Conservation (phyloP, 1,140 invertebrate species). For the Xylocopa sonorina region DNA sequence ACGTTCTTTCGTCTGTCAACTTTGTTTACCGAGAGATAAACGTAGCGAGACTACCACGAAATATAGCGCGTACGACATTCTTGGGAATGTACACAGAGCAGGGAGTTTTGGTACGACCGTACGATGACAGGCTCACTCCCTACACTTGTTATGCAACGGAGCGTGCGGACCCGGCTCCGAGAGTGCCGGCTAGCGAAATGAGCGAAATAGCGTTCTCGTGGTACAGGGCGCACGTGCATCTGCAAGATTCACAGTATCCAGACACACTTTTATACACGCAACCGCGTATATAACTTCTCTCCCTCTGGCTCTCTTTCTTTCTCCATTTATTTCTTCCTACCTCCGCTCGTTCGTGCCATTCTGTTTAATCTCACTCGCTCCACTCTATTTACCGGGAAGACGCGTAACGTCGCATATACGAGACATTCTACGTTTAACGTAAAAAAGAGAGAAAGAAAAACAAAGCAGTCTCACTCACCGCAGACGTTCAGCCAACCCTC, state of each 20-base stretch:
- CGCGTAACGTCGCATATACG: background rate
- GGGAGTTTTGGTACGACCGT: background rate
- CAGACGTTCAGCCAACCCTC: slow-evolving; percentile 86
- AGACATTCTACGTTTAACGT: background rate
- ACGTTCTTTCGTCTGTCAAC: background rate
- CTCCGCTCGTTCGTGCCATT: background rate
- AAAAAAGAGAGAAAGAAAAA: slow-evolving; percentile 15
- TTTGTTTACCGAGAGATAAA: slow-evolving; percentile 38
- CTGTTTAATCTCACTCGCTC: background rate
- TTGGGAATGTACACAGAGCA: background rate
- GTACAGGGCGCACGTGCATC: slow-evolving; percentile 41
- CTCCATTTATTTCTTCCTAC: background rate
- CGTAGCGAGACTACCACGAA: background rate
- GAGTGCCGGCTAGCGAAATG: slow-evolving; percentile 50
- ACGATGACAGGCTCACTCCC: slow-evolving; percentile 25
- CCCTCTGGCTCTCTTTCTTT: too few species aligned
- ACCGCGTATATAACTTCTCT: background rate
- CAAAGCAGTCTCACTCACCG: slow-evolving; percentile 81
- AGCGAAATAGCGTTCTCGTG: slow-evolving; percentile 40
- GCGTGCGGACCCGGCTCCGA: slow-evolving; percentile 12
- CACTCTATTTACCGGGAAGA: background rate
- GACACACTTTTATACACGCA: slow-evolving; percentile 44
- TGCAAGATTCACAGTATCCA: slow-evolving; percentile 39
- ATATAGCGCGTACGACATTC: slow-evolving; percentile 14
- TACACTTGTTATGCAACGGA: slow-evolving; percentile 51